Percentiles rank a stretch among this genome's conserved stretches.
Conservation (phyloP, 2,888 invertebrate species). For the Aspidiotus destructor region DNA sequence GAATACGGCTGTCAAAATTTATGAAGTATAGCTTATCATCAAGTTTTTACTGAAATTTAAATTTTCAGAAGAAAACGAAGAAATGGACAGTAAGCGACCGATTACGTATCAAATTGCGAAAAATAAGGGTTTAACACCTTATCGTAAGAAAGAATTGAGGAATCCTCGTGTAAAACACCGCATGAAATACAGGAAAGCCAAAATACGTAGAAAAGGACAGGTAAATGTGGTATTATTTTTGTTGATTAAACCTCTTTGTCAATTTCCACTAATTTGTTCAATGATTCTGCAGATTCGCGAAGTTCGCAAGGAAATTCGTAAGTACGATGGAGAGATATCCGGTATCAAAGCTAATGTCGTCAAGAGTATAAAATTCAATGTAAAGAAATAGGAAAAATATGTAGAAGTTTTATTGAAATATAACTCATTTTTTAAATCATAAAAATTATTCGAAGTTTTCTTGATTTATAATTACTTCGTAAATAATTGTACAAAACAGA, state of each 20-base stretch:
- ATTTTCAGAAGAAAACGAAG: background rate
- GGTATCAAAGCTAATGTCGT: slow-evolving; percentile 85
- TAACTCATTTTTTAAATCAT: too few relatives aligned
- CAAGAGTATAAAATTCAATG: slow-evolving; percentile 75
- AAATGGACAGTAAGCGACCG: slow-evolving; percentile 55
- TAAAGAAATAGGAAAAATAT: slow-evolving; percentile 40
- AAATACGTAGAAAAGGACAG: slow-evolving; percentile 86
- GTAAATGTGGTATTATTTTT: slow-evolving; percentile 43
- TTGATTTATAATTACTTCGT: too few relatives aligned
- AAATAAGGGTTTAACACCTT: slow-evolving; percentile 87
- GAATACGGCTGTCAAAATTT: too few relatives aligned
- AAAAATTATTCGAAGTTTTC: too few relatives aligned
- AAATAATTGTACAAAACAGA: too few relatives aligned
- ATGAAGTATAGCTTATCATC: too few relatives aligned
- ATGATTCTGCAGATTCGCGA: slow-evolving; percentile 54
- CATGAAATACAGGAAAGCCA: slow-evolving; percentile 82
- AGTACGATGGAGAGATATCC: slow-evolving; percentile 85
- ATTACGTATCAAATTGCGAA: slow-evolving; percentile 92
- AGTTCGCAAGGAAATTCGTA: slow-evolving; percentile 64
- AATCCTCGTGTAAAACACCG: slow-evolving; percentile 94
- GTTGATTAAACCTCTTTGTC: background rate
- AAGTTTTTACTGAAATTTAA: too few relatives aligned
- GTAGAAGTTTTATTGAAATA: too few relatives aligned
- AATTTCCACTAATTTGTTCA: slow-evolving; percentile 25
- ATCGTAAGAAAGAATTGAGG: slow-evolving; percentile 79